A percentile compares a stretch with the other conserved stretches of the same genome.
Conservation (phyloP, 2,888 invertebrate species). For the Noctua janthina region DNA sequence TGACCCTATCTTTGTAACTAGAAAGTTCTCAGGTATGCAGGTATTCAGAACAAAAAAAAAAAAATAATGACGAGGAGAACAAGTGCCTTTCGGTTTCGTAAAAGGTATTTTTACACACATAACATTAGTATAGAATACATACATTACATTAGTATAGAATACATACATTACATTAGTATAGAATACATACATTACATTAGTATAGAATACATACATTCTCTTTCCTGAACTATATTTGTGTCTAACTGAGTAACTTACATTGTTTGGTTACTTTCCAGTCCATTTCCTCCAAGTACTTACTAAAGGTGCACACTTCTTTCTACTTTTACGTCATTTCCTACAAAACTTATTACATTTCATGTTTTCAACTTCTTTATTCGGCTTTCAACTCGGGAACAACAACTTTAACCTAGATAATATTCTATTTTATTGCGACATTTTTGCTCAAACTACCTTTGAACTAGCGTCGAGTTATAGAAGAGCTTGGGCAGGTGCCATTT, state of each 20-base stretch:
- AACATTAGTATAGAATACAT: no score
- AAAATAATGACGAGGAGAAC: no score
- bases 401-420: constrained; percentile 53
- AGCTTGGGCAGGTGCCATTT: constrained; percentile 8
- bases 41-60: no score
- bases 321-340: constrained; percentile 6
- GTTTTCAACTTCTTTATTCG: constrained; percentile 11
- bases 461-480: not conserved
- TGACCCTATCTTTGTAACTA: no score
- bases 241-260: not conserved
- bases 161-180: no score
- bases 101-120: no score
- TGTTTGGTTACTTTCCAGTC: not conserved
- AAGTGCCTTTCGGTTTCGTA: no score
- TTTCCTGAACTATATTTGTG: no score
- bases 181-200: no score
- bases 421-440: constrained; percentile 35
- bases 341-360: constrained; percentile 25
- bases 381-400: constrained; percentile 30
- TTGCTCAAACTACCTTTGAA: constrained; percentile 26
- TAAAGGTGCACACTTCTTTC: not conserved
- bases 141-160: no score
- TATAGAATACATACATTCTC: no score
- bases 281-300: not conserved
- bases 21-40: no score